phyloP scores from a whole-genome alignment of 2,888 invertebrate species.

The Pycnomerus fuliginosus region DNA sequence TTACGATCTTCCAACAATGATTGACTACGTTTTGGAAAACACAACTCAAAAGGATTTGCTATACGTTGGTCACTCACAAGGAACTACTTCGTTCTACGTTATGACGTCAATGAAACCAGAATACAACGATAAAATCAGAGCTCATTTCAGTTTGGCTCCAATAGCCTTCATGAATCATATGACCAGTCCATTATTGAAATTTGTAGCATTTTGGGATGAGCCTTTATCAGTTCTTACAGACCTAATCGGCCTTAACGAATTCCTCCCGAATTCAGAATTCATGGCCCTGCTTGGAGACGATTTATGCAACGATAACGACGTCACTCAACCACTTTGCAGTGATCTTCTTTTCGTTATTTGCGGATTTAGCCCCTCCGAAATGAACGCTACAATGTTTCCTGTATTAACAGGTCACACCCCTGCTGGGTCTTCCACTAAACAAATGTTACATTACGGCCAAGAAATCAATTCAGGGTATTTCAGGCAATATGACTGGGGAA shows the following conservation, averaged over 20 bases:
- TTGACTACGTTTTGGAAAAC: slow-evolving; percentile 66
- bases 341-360: background rate
- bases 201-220: background rate
- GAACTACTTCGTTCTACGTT: slow-evolving; percentile 69
- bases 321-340: background rate
- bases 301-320: background rate
- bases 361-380: background rate
- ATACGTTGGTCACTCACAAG: slow-evolving; percentile 82
- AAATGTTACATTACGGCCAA: slow-evolving; percentile 73
- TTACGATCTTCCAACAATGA: slow-evolving; percentile 78
- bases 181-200: background rate
- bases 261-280: background rate
- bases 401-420: background rate
- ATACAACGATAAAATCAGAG: slow-evolving; percentile 55
- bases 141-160: slow-evolving; percentile 8
- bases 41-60: slow-evolving; percentile 64
- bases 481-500: slow-evolving; percentile 60
- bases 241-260: background rate
- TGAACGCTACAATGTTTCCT: background rate
- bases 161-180: slow-evolving; percentile 12
- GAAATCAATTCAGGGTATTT: slow-evolving; percentile 56
- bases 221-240: background rate
- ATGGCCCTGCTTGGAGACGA: background rate
- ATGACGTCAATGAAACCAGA: slow-evolving; percentile 65
- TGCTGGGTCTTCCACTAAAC: slow-evolving; percentile 57